Evolutionary conservation across 1,140 invertebrate genomes (phyloP), one percentile per base, ranked within the genome.

Genomic region (Chironomus tepperi): DNA sequence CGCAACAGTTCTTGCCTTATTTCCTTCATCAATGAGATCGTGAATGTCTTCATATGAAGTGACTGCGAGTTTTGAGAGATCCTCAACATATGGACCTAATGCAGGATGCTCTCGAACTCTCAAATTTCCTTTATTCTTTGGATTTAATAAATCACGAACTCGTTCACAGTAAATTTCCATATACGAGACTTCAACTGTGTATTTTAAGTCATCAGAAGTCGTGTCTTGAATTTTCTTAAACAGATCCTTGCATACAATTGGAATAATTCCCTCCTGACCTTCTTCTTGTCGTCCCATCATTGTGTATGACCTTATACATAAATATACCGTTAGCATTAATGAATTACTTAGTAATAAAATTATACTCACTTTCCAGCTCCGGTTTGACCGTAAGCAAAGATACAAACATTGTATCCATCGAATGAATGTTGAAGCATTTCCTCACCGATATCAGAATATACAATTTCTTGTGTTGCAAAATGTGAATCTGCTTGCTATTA

Each of bases 81-180:
- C 97, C 82, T 99, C 97, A 10, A 99, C 98, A 84, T 99, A 99
- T 0, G 97, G 97, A 34, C 98, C 98, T 8, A 99, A 86, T 0
- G 98, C 84, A 3, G 97, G 98, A 86, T 99, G 97, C 83, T 99
- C 98, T 74, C 98, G 88, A 1, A 99, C 97, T 74, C 95, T 87
- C 18, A 99, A 87, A 83, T 98, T 98, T 7, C 91, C 92, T 83
- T 97, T 98, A 81, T 98, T 98, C 82, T 98, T 98, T 0, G 98
- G 98, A 84, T 99, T 99, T 34, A 99, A 86, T 64, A 99, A 84
- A 85, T 99, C 98, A 67, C 97, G 87, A 0, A 99, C 98, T 74
- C 97, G 87, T 84, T 99, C 98, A 85, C 98, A 99, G 82, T 99
- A 99, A 77, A 99, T 99, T 84, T 99, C 98, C 97, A 99, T 99